phyloP scores from a whole-genome alignment of 1,140 invertebrate genomes.

The Drosophila willistoni region DNA sequence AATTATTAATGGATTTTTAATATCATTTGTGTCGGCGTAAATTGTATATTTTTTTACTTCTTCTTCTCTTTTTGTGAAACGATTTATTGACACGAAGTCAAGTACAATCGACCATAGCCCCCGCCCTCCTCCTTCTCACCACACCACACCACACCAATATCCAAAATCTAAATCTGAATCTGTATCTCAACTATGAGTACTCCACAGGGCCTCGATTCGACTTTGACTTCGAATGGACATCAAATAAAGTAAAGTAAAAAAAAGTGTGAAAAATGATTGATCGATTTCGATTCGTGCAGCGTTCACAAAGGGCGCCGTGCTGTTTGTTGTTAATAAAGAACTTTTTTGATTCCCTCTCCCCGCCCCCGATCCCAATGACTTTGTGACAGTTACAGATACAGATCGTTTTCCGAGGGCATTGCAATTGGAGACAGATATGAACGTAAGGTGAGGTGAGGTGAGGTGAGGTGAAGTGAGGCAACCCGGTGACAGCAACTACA shows the following conservation, averaged over 20 bases:
- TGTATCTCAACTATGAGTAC: constrained; percentile 21
- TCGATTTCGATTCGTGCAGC: constrained; percentile 49
- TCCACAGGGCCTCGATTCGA: constrained; percentile 34
- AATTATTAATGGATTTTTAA: constrained; percentile 82
- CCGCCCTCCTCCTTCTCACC: too few relatives aligned
- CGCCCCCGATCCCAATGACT: too few relatives aligned
- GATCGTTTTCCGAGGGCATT: not conserved
- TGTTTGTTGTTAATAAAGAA: constrained; percentile 18
- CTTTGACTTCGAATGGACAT: constrained; percentile 2
- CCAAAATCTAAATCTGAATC: constrained; percentile 10
- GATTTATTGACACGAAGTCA: constrained; percentile 82
- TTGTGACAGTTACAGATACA: constrained; percentile 1
- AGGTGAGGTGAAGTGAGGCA: constrained; percentile 20
- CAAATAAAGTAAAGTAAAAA: constrained; percentile 15
- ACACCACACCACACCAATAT: not conserved
- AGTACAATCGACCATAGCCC: constrained; percentile 45
- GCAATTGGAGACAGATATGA: constrained; percentile 1
- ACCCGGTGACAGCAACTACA: constrained; percentile 73
- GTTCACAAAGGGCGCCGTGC: not conserved
- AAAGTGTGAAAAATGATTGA: constrained; percentile 79
- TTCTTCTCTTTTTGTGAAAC: constrained; percentile 42
- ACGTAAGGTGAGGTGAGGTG: not conserved
- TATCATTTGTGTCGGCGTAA: constrained; percentile 79
- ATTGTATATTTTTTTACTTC: constrained; percentile 59
- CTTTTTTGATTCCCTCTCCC: constrained; percentile 4